phyloP scores from a whole-genome alignment of 2,113 vertebrate species.

The Salvelinus sp. region DNA sequence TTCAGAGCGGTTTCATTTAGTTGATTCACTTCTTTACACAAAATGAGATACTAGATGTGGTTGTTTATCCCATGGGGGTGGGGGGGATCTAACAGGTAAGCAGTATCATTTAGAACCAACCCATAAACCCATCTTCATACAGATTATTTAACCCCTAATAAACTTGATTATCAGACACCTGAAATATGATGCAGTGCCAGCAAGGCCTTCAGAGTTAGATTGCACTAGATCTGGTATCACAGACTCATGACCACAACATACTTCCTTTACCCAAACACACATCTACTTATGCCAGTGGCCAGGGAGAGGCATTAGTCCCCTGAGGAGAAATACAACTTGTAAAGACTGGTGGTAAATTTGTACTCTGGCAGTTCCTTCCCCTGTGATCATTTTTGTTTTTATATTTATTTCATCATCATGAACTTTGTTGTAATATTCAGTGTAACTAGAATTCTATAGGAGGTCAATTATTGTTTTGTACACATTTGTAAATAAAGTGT shows the following conservation, averaged over 20 bases:
- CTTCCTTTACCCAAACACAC: conserved; percentile 25
- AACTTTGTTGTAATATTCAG: conserved; percentile 84
- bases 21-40: conserved; percentile 23
- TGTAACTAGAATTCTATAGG: conserved; percentile 88
- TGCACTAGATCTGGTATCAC: conserved; percentile 37
- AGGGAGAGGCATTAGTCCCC: conserved; percentile 45
- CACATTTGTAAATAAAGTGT: conserved; percentile 92
- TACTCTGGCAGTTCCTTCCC: conserved; percentile 47
- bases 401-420: conserved; percentile 75
- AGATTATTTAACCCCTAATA: background rate
- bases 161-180: conserved; percentile 18
- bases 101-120: no score
- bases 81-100: no score
- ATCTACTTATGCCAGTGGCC: conserved; percentile 52
- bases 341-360: conserved; percentile 57
- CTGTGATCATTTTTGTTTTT: conserved; percentile 68
- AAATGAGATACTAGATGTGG: conserved; percentile 9
- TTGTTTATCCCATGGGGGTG: conserved; percentile 7
- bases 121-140: background rate
- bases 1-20: background rate
- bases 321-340: conserved; percentile 46
- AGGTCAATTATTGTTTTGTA: conserved; percentile 99
- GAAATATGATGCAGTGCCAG: conserved; percentile 17
- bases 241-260: conserved; percentile 3
- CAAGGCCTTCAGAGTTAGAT: conserved; percentile 13